Percentiles rank a stretch among this genome's conserved stretches.
These are phyloP conservation scores for Drosophila azteca DNA, from an alignment of 1,140 invertebrate species.

Conservation along the genomic window DNA sequence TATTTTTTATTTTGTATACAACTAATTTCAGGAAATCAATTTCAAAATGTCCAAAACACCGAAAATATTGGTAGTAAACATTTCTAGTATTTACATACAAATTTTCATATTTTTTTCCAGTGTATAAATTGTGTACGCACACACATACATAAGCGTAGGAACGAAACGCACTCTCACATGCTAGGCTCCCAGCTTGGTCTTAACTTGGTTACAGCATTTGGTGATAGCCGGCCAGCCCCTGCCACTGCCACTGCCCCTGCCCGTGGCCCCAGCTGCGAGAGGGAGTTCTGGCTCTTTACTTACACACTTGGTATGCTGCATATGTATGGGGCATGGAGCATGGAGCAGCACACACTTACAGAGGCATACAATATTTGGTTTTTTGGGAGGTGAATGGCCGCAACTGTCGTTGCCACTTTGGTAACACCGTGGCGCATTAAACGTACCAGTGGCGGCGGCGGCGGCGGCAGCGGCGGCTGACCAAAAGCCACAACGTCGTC, in stretches of 20 bases:
- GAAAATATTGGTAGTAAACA: too few species aligned
- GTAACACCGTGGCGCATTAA: conserved; percentile 79
- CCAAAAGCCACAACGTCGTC: conserved; percentile 71
- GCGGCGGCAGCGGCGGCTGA: conserved; percentile 40
- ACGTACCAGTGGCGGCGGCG: conserved; percentile 58
- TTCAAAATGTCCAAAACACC: too few species aligned
- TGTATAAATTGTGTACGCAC: conserved; percentile 36
- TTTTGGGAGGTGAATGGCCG: conserved; percentile 81
- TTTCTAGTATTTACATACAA: too few species aligned
- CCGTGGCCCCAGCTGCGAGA: neutral
- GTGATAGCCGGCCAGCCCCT: conserved; percentile 20
- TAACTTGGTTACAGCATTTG: conserved; percentile 60
- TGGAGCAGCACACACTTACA: conserved; percentile 24
- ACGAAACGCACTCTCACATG: conserved; percentile 60
- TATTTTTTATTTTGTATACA: neutral
- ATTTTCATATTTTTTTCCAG: neutral
- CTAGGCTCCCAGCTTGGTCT: conserved; percentile 43
- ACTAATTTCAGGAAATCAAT: too few species aligned
- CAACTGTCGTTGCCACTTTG: conserved; percentile 81
- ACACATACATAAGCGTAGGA: neutral
- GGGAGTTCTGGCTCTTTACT: conserved; percentile 6
- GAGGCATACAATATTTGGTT: conserved; percentile 39
- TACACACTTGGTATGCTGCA: conserved; percentile 53
- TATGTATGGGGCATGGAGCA: conserved; percentile 31
- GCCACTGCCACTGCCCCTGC: conserved; percentile 30